Base-by-base conservation (phyloP, 2,797 vertebrate species). In the Phrynocephalus guinanensis region DNA sequence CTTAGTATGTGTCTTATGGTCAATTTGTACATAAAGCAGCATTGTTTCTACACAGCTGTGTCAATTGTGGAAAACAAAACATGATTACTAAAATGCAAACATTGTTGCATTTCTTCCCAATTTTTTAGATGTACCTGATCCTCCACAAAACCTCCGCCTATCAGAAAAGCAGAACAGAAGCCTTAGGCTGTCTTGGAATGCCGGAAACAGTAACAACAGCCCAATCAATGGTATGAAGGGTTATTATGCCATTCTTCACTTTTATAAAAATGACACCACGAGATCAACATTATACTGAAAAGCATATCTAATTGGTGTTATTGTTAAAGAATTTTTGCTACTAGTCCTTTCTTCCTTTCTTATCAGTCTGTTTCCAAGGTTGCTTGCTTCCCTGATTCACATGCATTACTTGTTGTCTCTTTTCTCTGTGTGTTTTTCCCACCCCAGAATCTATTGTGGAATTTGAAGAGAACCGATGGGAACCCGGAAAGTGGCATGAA, bases 121-220 rank as follows among this genome's bases (percentile, higher is more conserved):
- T 93, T 93, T 90, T 33, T 93, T 91, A 99, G 99, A 99, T 86
- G 97, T 98, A 93, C 98, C 99, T 0, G 98, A 98, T 88, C 96
- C 98, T 0, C 98, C 99, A 0, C 96, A 96, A 94, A 95, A 97
- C 87, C 95, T 99, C 91, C 95, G 95, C 52, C 94, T 99, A 88
- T 98, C 98, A 0, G 98, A 99, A 78, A 96, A 94, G 92, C 97
- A 97, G 92, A 96, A 97, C 92, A 96, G 95, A 89, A 99, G 97
- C 52, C 95, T 99, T 86, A 98, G 97, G 15, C 96, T 99, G 68
- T 97, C 97, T 66, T 99, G 99, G 99, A 96, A 94, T 84, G 97
- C 98, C 0, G 98, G 98, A 70, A 97, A 98, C 22, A 96, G 94
- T 82, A 98, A 99, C 90, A 98, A 98, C 93, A 99, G 98, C 95